These are phyloP conservation scores for Cottoperca gobio DNA, from an alignment of 2,797 vertebrate species.

Conservation along the genomic window DNA sequence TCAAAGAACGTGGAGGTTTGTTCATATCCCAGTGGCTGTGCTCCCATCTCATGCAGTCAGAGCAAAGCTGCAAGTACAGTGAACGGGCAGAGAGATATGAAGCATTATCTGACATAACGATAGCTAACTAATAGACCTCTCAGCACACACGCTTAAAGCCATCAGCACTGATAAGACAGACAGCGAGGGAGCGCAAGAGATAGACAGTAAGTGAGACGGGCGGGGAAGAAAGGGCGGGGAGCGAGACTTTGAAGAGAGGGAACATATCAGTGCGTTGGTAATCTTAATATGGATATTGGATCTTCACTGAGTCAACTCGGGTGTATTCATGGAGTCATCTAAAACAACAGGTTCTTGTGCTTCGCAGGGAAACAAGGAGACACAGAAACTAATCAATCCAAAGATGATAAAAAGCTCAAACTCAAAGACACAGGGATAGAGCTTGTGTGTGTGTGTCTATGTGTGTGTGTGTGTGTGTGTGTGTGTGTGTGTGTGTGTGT, in stretches of 20 bases:
- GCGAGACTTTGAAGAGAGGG: slow-evolving; percentile 40
- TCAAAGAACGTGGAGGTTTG: slow-evolving; percentile 16
- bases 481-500: slow-evolving; percentile 4
- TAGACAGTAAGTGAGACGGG: slow-evolving; percentile 38
- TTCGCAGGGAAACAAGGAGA: slow-evolving; percentile 25
- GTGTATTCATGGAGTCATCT: slow-evolving; percentile 16
- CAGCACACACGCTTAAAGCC: slow-evolving; percentile 68
- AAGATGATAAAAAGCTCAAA: slow-evolving; percentile 16
- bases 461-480: not conserved
- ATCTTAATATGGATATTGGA: slow-evolving; percentile 31
- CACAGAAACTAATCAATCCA: slow-evolving; percentile 26
- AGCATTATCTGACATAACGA: slow-evolving; percentile 69
- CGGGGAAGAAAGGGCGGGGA: slow-evolving; percentile 1
- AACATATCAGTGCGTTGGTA: slow-evolving; percentile 20
- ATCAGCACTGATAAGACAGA: slow-evolving; percentile 69
- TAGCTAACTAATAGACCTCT: slow-evolving; percentile 78
- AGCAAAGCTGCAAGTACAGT: slow-evolving; percentile 57
- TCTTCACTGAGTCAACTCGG: slow-evolving; percentile 34
- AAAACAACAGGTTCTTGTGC: slow-evolving; percentile 22
- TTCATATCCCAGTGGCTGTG: slow-evolving; percentile 16
- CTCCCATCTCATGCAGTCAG: slow-evolving; percentile 43
- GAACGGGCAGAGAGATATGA: slow-evolving; percentile 61
- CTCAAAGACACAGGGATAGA: slow-evolving; percentile 10
- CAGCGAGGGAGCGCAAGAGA: slow-evolving; percentile 39
- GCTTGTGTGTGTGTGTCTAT: not conserved